Conservation (phyloP, 35 echinoderm and acorn worm species). For the Strongylocentrotus purpuratus region DNA sequence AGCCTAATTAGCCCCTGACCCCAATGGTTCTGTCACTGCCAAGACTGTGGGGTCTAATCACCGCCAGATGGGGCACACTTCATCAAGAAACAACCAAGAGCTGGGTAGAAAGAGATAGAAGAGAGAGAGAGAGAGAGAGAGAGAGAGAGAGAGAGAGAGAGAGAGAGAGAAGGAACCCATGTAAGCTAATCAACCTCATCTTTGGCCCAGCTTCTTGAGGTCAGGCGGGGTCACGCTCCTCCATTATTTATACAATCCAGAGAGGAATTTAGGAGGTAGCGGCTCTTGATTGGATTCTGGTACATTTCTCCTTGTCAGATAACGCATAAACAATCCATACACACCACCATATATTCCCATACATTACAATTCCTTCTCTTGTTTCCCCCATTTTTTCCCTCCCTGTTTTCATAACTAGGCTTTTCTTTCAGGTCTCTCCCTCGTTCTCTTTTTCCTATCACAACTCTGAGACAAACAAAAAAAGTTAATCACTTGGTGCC, state of each 20-base stretch:
- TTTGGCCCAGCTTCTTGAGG: conserved; percentile 39
- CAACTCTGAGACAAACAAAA: conserved; percentile 48
- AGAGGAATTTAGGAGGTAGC: conserved; percentile 53
- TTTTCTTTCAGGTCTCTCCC: conserved; percentile 27
- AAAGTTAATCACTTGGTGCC: conserved; percentile 51
- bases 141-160: not conserved
- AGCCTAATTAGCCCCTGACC: conserved; percentile 16
- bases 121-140: not conserved
- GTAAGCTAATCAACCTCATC: conserved; percentile 50
- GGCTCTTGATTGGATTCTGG: conserved; percentile 36
- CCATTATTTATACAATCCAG: conserved; percentile 56
- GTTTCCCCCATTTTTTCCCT: conserved; percentile 39
- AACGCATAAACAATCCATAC: conserved; percentile 50
- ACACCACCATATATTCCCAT: conserved; percentile 34
- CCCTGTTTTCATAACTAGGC: conserved; percentile 34
- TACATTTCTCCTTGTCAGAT: conserved; percentile 45
- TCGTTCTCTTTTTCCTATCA: not conserved
- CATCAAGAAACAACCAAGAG: conserved; percentile 23
- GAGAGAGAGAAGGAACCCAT: not conserved
- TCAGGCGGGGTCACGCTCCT: conserved; percentile 43
- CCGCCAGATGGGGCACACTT: conserved; percentile 40
- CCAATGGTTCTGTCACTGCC: conserved; percentile 41
- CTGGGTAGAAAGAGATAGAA: not conserved
- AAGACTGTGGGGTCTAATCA: conserved; percentile 47
- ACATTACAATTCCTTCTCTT: conserved; percentile 21